Percentiles rank a stretch among this genome's conserved stretches.
Conservation (phyloP, 2,797 vertebrate species). For the Sebastes itinus region DNA sequence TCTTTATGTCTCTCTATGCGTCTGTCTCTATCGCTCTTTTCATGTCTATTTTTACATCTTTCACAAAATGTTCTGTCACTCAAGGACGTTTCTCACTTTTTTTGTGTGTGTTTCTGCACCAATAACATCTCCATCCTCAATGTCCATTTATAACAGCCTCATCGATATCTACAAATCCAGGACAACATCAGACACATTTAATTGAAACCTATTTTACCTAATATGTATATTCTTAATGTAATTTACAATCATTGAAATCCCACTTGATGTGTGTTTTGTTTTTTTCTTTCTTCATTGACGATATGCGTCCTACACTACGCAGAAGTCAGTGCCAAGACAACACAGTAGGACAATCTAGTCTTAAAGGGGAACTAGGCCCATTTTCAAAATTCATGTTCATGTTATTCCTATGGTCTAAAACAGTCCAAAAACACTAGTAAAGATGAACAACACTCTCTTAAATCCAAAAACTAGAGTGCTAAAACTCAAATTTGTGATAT, state of each 20-base stretch:
- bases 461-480: too few relatives aligned
- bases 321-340: not conserved
- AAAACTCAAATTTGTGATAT: too few relatives aligned
- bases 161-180: not conserved
- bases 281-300: not conserved
- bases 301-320: not conserved
- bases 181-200: too few relatives aligned
- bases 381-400: too few relatives aligned
- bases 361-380: not conserved
- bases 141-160: not conserved
- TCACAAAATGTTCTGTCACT: not conserved
- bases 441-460: too few relatives aligned
- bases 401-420: too few relatives aligned
- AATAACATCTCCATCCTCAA: not conserved
- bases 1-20: not conserved
- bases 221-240: too few relatives aligned
- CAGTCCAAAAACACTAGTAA: too few relatives aligned
- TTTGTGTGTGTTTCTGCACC: not conserved
- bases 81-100: not conserved
- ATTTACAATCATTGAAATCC: not conserved
- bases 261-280: not conserved
- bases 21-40: not conserved
- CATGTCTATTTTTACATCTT: not conserved
- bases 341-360: not conserved
- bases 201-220: too few relatives aligned